Evolutionary conservation across 2,888 invertebrate species (phyloP).

Genomic region (Galeruca laticollis): DNA sequence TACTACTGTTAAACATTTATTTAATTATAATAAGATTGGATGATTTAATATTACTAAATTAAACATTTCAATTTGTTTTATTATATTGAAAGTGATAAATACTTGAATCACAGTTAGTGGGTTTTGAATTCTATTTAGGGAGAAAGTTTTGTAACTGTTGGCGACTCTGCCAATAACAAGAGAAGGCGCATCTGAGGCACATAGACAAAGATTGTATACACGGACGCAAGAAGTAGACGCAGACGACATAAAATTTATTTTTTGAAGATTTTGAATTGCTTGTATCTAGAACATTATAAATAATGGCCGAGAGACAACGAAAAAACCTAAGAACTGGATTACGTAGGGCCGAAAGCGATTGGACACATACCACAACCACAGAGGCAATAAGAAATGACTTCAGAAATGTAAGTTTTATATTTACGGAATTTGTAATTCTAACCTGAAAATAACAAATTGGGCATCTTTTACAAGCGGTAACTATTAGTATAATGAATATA

Average conservation of each 20-base stretch:
- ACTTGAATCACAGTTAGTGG: too few species aligned
- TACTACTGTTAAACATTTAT: too few species aligned
- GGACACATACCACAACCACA: slow-evolving; percentile 31
- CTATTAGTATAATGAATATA: not conserved
- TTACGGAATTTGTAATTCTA: slow-evolving; percentile 19
- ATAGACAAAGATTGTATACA: too few species aligned
- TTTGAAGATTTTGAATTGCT: not conserved
- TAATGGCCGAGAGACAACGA: slow-evolving; percentile 35
- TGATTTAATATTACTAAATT: too few species aligned
- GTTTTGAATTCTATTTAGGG: too few species aligned
- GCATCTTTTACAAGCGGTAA: not conserved
- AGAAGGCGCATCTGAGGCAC: too few species aligned
- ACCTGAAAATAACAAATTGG: slow-evolving; percentile 30
- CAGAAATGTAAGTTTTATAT: slow-evolving; percentile 38
- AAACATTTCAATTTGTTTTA: too few species aligned
- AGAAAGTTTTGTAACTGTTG: too few species aligned
- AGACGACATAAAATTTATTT: not conserved
- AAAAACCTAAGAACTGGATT: slow-evolving; percentile 22
- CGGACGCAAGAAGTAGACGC: not conserved
- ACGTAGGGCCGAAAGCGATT: slow-evolving; percentile 42
- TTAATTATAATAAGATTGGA: too few species aligned
- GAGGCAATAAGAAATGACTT: slow-evolving; percentile 40
- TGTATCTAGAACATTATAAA: slow-evolving; percentile 7
- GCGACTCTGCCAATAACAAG: too few species aligned
- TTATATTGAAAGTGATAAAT: too few species aligned